Percentiles rank a stretch among this genome's conserved stretches.
Evolutionary conservation across 2,888 invertebrate genomes (phyloP).

Genomic region (Hirudinaria manillensis): DNA sequence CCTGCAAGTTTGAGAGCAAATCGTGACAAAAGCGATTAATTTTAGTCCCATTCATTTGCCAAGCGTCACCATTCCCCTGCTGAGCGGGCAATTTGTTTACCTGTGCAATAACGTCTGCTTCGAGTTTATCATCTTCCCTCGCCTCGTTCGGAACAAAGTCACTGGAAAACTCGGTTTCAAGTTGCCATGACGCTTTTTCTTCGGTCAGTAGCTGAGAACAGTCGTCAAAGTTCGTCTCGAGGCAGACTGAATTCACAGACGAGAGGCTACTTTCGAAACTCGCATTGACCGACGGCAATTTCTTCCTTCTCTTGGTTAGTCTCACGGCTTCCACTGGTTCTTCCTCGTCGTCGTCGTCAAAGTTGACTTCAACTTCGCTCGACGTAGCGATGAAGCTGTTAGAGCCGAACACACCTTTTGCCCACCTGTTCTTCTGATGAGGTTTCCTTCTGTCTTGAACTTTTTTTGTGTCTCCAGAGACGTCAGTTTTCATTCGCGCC

Average conservation of each 20-base stretch:
- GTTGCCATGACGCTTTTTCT: not conserved
- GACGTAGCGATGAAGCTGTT: not conserved
- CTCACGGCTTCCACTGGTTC: not conserved
- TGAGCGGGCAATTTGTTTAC: not conserved
- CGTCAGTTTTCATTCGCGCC: not conserved
- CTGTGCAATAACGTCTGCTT: slow-evolving; percentile 7
- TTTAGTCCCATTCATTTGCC: slow-evolving; percentile 1
- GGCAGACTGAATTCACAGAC: slow-evolving; percentile 3
- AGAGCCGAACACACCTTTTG: not conserved
- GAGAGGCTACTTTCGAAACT: slow-evolving; percentile 9
- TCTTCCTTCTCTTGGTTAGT: not conserved
- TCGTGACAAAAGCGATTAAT: slow-evolving; percentile 6
- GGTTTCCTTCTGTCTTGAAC: not conserved
- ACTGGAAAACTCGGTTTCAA: slow-evolving; percentile 3
- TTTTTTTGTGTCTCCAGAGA: not conserved
- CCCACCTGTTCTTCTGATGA: slow-evolving; percentile 1
- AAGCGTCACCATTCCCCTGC: not conserved
- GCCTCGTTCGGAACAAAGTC: not conserved
- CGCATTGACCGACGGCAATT: not conserved
- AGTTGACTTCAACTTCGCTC: not conserved
- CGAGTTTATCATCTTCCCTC: not conserved
- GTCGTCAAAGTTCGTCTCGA: slow-evolving; percentile 18
- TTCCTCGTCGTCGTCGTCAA: not conserved
- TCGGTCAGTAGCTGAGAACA: not conserved
- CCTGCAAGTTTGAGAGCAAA: not conserved